These are phyloP conservation scores for Hepsetus odoe DNA, from an alignment of 2,113 vertebrate species.

Conservation along the genomic window DNA sequence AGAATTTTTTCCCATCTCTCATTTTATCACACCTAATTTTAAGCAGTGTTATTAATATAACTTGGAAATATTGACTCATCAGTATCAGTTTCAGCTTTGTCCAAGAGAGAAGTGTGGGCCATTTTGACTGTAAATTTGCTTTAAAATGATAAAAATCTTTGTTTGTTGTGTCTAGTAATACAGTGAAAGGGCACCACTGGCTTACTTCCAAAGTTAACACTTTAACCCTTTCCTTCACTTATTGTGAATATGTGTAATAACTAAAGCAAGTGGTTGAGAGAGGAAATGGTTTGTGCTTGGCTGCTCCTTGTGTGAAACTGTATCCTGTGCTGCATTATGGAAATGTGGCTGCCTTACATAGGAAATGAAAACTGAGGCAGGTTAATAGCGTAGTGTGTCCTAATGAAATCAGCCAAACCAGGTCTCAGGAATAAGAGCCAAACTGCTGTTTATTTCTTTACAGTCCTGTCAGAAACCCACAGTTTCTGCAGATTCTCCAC, in stretches of 20 bases:
- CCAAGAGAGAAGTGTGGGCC: not conserved
- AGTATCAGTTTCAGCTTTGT: slow-evolving; percentile 7
- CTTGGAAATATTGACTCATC: not conserved
- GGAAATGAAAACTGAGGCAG: slow-evolving; percentile 72
- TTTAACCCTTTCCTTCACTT: slow-evolving; percentile 65
- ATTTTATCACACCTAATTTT: not conserved
- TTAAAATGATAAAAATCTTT: slow-evolving; percentile 9
- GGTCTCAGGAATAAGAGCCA: slow-evolving; percentile 70
- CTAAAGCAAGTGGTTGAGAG: slow-evolving; percentile 67
- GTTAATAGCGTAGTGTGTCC: slow-evolving; percentile 70
- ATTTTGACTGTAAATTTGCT: slow-evolving; percentile 19
- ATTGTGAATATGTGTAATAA: slow-evolving; percentile 74
- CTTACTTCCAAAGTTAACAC: slow-evolving; percentile 55
- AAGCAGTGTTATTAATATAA: not conserved
- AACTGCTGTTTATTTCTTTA: slow-evolving; percentile 59
- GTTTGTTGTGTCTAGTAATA: not conserved
- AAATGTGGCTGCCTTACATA: slow-evolving; percentile 66
- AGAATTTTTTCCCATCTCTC: not conserved
- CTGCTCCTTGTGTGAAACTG: slow-evolving; percentile 67
- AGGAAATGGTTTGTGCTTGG: slow-evolving; percentile 70
- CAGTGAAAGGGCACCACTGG: slow-evolving; percentile 37
- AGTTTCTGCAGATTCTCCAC: slow-evolving; percentile 57
- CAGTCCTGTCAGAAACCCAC: slow-evolving; percentile 49
- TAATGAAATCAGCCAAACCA: slow-evolving; percentile 76
- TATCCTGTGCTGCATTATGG: slow-evolving; percentile 69